These are phyloP conservation scores for Stigmatopora nigra DNA, from an alignment of 2,113 vertebrate genomes.

Conservation along the genomic window DNA sequence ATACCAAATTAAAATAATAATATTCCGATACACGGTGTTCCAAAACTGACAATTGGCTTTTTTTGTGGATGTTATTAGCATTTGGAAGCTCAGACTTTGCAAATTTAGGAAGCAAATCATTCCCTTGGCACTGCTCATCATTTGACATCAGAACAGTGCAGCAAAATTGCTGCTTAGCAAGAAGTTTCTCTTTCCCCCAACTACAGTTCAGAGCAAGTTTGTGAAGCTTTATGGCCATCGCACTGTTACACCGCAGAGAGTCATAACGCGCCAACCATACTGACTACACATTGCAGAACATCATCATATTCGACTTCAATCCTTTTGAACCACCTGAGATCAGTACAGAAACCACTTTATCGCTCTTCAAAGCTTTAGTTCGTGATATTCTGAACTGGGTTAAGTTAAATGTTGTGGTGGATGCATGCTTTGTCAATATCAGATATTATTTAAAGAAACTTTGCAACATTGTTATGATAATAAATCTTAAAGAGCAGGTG, in stretches of 20 bases:
- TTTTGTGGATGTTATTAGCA: not conserved
- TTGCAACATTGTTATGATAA: not conserved
- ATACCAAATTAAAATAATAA: too few species aligned
- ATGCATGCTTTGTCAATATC: not conserved
- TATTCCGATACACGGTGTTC: too few species aligned
- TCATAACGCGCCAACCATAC: not conserved
- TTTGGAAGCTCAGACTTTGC: not conserved
- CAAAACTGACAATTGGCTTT: too few species aligned
- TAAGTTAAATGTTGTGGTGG: not conserved
- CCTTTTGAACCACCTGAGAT: not conserved
- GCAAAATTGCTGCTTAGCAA: not conserved
- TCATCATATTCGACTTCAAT: not conserved
- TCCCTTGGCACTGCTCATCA: not conserved
- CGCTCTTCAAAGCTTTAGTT: not conserved
- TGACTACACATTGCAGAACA: not conserved
- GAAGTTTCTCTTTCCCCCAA: not conserved
- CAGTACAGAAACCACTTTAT: not conserved
- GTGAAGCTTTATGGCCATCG: conserved; percentile 1
- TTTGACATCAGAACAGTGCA: not conserved
- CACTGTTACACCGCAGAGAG: not conserved
- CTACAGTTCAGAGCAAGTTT: not conserved
- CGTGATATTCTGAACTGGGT: too few species aligned
- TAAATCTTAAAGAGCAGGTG: not conserved
- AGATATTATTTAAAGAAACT: not conserved
- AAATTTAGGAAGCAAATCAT: not conserved